phyloP scores from a whole-genome alignment of 1,140 invertebrate species.

The Macrocentrus cingulum region DNA sequence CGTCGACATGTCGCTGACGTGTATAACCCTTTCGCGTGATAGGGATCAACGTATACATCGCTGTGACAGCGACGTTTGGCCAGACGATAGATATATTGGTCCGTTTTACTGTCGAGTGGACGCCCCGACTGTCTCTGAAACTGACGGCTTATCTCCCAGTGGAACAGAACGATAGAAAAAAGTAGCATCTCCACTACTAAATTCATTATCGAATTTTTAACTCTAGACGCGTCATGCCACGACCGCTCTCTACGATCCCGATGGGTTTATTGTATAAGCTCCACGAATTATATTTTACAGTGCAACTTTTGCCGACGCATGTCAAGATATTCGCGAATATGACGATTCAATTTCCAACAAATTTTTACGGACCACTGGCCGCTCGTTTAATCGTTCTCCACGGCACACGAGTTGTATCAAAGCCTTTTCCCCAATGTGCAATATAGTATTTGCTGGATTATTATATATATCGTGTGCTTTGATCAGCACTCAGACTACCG shows the following conservation, averaged over 20 bases:
- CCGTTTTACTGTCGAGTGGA: conserved; percentile 53
- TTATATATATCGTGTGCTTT: conserved; percentile 33
- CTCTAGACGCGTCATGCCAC: background rate
- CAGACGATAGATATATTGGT: conserved; percentile 45
- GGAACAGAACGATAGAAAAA: conserved; percentile 10
- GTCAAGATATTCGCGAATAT: too few relatives aligned
- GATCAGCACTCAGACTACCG: conserved; percentile 42
- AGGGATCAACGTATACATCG: conserved; percentile 28
- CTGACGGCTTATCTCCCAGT: conserved; percentile 49
- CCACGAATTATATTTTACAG: too few relatives aligned
- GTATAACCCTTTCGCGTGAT: conserved; percentile 46
- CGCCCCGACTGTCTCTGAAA: conserved; percentile 47
- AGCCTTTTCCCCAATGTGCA: background rate
- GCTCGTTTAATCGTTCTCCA: conserved; percentile 3
- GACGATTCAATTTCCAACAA: background rate
- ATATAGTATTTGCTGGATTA: conserved; percentile 2
- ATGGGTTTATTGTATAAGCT: too few relatives aligned
- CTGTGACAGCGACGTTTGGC: conserved; percentile 48
- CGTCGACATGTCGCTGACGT: conserved; percentile 47
- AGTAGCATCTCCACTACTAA: conserved; percentile 5
- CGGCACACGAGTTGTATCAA: background rate
- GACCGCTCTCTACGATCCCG: background rate
- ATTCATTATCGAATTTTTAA: conserved; percentile 30
- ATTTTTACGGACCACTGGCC: background rate
- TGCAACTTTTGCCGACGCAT: too few relatives aligned